Conservation (phyloP, 2,113 vertebrate species). For the Notothenia rossii region DNA sequence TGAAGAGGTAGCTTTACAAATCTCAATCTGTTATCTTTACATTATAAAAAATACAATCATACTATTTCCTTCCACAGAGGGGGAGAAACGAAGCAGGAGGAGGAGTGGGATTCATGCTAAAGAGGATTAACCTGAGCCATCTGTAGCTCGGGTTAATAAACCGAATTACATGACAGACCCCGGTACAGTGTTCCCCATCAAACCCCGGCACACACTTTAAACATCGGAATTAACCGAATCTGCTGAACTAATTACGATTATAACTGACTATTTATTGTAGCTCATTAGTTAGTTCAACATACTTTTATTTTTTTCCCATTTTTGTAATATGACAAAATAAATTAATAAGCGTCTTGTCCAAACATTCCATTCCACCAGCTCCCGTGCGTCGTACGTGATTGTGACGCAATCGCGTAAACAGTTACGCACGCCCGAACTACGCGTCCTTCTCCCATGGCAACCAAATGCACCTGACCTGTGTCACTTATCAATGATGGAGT, state of each 20-base stretch:
- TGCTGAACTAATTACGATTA: background rate
- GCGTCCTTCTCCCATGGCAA: constrained; percentile 41
- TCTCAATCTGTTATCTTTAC: background rate
- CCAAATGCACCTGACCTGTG: background rate
- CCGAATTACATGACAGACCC: constrained; percentile 3
- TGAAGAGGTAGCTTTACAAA: background rate
- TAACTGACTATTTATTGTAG: background rate
- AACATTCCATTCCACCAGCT: background rate
- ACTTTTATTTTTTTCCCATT: background rate
- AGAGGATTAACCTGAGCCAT: constrained; percentile 73
- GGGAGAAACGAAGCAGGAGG: background rate
- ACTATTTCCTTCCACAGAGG: background rate
- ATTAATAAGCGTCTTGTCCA: background rate
- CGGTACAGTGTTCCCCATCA: too few species aligned
- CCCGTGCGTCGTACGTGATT: background rate
- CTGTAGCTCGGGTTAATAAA: constrained; percentile 43
- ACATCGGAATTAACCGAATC: background rate
- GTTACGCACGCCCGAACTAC: background rate
- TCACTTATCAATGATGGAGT: constrained; percentile 11
- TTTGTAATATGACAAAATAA: background rate
- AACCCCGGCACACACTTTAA: too few species aligned
- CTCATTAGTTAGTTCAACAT: background rate
- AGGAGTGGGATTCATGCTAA: constrained; percentile 26
- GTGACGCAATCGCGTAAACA: constrained; percentile 31
- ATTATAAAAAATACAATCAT: background rate